phyloP scores from a whole-genome alignment of 2,113 vertebrate genomes.

The Amazona vittata region DNA sequence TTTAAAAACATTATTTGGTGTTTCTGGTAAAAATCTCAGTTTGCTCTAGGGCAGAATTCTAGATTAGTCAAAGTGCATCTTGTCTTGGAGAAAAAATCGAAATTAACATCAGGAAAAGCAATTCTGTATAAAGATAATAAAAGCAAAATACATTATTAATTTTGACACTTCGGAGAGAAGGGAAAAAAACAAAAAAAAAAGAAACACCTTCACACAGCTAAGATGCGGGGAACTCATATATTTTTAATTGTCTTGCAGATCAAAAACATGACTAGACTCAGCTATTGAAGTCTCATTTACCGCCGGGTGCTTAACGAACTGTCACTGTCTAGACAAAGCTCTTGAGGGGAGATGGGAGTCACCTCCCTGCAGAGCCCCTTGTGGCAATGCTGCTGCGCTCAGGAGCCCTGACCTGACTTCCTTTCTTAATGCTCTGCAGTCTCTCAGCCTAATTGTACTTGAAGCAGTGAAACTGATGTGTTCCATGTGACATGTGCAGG shows the following conservation, averaged over 20 bases:
- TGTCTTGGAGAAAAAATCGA: neutral
- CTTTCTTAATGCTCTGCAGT: neutral
- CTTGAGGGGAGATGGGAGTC: neutral
- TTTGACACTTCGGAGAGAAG: neutral
- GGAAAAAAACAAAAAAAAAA: neutral
- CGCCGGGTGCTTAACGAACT: neutral
- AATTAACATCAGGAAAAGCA: neutral
- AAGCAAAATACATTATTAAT: neutral
- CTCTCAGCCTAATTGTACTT: conserved; percentile 32
- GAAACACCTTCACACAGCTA: neutral
- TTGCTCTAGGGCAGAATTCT: neutral
- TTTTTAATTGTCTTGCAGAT: conserved; percentile 37
- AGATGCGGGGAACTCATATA: neutral
- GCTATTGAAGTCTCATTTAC: neutral
- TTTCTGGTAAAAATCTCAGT: neutral
- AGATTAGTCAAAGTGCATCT: neutral
- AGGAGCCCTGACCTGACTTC: neutral
- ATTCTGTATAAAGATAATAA: neutral
- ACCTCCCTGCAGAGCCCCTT: neutral
- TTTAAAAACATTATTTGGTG: neutral
- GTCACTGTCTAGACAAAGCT: neutral
- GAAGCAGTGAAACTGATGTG: conserved; percentile 33
- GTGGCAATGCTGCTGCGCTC: neutral
- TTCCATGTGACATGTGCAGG: neutral
- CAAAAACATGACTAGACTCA: neutral